Evolutionary conservation across 2,797 vertebrate species (phyloP).

Genomic region (Sarcoramphus papa): DNA sequence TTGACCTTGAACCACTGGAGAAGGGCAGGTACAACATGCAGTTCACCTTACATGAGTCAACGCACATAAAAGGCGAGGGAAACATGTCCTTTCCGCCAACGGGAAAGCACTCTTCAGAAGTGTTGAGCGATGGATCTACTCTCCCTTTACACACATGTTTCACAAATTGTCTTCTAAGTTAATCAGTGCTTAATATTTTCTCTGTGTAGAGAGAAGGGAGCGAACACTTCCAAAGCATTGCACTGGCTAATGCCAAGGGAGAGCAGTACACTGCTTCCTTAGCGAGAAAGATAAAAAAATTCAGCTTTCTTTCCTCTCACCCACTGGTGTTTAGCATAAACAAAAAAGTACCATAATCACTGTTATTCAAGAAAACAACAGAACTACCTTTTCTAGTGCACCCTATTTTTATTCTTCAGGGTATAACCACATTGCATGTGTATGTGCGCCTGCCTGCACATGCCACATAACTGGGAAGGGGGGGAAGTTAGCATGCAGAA

Average conservation of each 20-base stretch:
- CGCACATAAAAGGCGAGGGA: accelerated
- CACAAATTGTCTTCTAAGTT: background rate
- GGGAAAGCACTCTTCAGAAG: background rate
- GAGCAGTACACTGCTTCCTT: background rate
- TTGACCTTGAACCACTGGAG: background rate
- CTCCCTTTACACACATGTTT: background rate
- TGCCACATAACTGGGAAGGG: background rate
- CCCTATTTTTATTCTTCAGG: constrained; percentile 8
- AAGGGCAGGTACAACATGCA: background rate
- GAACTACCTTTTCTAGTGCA: background rate
- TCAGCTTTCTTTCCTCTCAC: background rate
- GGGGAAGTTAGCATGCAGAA: constrained; percentile 32
- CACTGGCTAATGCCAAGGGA: background rate
- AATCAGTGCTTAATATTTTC: background rate
- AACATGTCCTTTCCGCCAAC: background rate
- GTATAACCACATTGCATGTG: background rate
- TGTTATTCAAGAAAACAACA: background rate
- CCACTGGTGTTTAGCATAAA: background rate
- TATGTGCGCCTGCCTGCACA: background rate
- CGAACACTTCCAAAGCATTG: background rate
- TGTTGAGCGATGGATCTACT: background rate
- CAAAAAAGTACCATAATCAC: background rate
- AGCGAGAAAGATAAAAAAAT: background rate
- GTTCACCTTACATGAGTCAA: background rate
- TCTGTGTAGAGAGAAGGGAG: background rate